Evolutionary conservation across 2,113 vertebrate species (phyloP).

Genomic region (Peromyscus leucopus): DNA sequence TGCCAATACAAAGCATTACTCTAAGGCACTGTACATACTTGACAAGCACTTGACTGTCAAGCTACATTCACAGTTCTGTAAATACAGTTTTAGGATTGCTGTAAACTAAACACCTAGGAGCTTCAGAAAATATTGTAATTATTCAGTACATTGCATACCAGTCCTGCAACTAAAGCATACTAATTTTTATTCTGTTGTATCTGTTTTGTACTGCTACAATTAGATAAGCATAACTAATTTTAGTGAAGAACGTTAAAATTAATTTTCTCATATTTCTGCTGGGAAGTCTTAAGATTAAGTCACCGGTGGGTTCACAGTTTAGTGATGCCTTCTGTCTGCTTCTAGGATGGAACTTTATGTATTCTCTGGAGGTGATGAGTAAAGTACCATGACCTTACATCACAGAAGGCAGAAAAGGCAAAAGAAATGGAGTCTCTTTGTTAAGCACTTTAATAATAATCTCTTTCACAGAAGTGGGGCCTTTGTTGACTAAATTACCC

Average conservation of each 20-base stretch:
- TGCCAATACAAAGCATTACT: neutral
- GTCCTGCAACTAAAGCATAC: neutral
- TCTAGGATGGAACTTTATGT: neutral
- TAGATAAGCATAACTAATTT: neutral
- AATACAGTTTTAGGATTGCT: neutral
- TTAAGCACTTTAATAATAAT: conserved; percentile 1
- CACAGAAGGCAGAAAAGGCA: neutral
- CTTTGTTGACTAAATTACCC: neutral
- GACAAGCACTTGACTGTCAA: neutral
- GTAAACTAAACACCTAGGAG: neutral
- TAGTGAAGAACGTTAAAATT: neutral
- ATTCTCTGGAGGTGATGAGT: neutral
- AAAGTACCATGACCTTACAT: neutral
- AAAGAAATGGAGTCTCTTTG: neutral
- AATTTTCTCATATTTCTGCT: conserved; percentile 36
- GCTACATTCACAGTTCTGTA: neutral
- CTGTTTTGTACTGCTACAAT: neutral
- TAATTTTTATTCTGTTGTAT: neutral
- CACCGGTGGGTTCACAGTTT: neutral
- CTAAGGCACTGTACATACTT: neutral
- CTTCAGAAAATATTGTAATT: conserved; percentile 9
- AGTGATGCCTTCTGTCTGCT: neutral
- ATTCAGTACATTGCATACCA: conserved; percentile 24
- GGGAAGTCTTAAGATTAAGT: neutral
- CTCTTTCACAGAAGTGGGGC: neutral